Percentiles rank a stretch among this genome's conserved stretches.
These are phyloP conservation scores for Danio aesculapii DNA, from an alignment of 2,797 vertebrate genomes.

Conservation along the genomic window DNA sequence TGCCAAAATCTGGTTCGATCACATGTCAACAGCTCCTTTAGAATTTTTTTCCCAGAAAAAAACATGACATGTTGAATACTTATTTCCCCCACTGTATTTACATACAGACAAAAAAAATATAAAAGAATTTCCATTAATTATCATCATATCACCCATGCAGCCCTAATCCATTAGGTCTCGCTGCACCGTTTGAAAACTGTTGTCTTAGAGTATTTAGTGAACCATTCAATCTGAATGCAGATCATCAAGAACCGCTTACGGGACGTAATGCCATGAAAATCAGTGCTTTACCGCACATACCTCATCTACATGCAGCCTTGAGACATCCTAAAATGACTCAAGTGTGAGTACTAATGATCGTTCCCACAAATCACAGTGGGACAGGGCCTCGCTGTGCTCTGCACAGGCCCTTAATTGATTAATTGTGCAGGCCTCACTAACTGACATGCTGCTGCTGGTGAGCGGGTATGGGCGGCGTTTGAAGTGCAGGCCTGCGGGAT, in stretches of 20 bases:
- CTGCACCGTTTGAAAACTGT: too few species aligned
- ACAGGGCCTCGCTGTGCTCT: slow-evolving; percentile 65
- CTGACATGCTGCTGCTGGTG: slow-evolving; percentile 78
- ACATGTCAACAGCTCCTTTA: too few species aligned
- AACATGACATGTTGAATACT: too few species aligned
- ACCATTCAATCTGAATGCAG: background rate
- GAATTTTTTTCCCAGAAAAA: too few species aligned
- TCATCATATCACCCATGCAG: too few species aligned
- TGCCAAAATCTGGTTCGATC: too few species aligned
- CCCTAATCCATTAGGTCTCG: too few species aligned
- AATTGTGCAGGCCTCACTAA: slow-evolving; percentile 77
- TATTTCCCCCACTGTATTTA: too few species aligned
- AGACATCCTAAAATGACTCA: slow-evolving; percentile 61
- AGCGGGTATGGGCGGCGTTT: slow-evolving; percentile 75
- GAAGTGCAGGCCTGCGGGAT: slow-evolving; percentile 70
- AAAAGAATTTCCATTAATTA: too few species aligned
- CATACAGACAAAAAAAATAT: too few species aligned
- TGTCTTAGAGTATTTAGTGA: background rate
- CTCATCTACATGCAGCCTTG: slow-evolving; percentile 69
- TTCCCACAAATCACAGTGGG: slow-evolving; percentile 68
- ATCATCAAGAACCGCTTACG: background rate
- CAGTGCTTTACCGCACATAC: slow-evolving; percentile 62
- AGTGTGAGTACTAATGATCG: slow-evolving; percentile 73
- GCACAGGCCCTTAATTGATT: slow-evolving; percentile 76
- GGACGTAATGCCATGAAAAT: background rate